A percentile compares a stretch with the other conserved stretches of the same genome.
Conservation (phyloP, 1,140 invertebrate species). For the Drosophila albomicans region DNA sequence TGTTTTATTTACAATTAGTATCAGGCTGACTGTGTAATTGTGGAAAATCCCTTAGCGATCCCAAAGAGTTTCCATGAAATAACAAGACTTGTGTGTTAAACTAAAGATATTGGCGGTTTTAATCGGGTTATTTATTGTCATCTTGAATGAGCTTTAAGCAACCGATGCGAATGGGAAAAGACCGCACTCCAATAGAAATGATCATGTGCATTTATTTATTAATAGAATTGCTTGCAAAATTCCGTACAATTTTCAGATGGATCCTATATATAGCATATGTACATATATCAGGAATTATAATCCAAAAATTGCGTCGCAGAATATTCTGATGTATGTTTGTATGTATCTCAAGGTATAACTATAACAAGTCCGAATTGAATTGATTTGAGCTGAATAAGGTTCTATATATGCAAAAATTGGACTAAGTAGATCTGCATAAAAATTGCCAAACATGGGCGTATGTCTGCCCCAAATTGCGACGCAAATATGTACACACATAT, state of each 20-base stretch:
- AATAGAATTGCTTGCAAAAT: slow-evolving; percentile 9
- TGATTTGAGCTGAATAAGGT: slow-evolving; percentile 61
- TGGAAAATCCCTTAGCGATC: slow-evolving; percentile 8
- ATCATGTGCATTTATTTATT: slow-evolving; percentile 4
- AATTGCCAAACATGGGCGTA: neutral
- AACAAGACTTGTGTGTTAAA: neutral
- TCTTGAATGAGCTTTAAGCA: neutral
- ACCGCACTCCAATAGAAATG: slow-evolving; percentile 1
- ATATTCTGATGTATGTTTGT: slow-evolving; percentile 6
- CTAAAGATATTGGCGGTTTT: neutral
- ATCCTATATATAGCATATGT: neutral
- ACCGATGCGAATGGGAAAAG: slow-evolving; percentile 1
- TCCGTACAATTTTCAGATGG: neutral
- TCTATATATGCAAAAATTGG: slow-evolving; percentile 29
- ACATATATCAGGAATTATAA: slow-evolving; percentile 15
- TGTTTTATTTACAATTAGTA: slow-evolving; percentile 21
- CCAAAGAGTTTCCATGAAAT: slow-evolving; percentile 1
- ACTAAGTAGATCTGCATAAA: slow-evolving; percentile 13
- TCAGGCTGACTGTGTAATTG: slow-evolving; percentile 12
- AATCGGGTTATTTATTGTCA: slow-evolving; percentile 18
- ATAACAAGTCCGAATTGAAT: slow-evolving; percentile 72
- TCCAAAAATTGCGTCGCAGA: slow-evolving; percentile 54
- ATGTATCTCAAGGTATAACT: neutral
- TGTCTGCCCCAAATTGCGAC: slow-evolving; percentile 13
- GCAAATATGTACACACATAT: too few relatives aligned